A percentile compares a stretch with the other conserved stretches of the same genome.
phyloP scores from a whole-genome alignment of 1,140 invertebrate species.

The Drosophila carrolli region DNA sequence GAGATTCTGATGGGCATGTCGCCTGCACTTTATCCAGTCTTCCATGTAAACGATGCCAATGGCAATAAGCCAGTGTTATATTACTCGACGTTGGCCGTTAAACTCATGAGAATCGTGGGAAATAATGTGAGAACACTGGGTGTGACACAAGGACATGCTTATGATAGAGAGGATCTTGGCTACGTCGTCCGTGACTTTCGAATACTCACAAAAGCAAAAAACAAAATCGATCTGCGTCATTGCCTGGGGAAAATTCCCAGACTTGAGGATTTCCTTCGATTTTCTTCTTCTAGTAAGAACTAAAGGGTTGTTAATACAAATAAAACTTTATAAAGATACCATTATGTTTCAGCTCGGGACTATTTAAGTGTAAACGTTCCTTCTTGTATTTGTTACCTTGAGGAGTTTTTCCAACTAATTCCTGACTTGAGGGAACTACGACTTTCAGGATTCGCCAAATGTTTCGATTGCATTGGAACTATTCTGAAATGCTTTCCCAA shows the following conservation, averaged over 20 bases:
- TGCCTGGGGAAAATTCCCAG: not conserved
- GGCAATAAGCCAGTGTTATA: slow-evolving; percentile 7
- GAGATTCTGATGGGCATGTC: not conserved
- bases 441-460: slow-evolving; percentile 19
- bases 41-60: not conserved
- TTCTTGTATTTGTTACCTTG: slow-evolving; percentile 17
- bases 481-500: slow-evolving; percentile 20
- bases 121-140: slow-evolving; percentile 18
- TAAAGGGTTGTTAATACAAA: too few species aligned
- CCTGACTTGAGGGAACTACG: slow-evolving; percentile 10
- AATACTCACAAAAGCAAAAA: slow-evolving; percentile 7
- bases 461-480: slow-evolving; percentile 1
- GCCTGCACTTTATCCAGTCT: slow-evolving; percentile 7
- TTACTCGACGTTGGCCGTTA: slow-evolving; percentile 6
- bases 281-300: slow-evolving; percentile 5
- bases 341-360: not conserved
- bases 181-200: slow-evolving; percentile 3
- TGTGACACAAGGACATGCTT: slow-evolving; percentile 6
- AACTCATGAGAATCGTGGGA: not conserved
- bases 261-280: slow-evolving; percentile 7
- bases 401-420: slow-evolving; percentile 20
- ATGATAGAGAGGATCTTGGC: slow-evolving; percentile 9
- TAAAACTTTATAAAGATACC: too few species aligned
- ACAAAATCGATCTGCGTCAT: not conserved
- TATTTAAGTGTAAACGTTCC: slow-evolving; percentile 24